phyloP scores from a whole-genome alignment of 2,113 vertebrate genomes.

The Brachyhypopomus occidentalis region DNA sequence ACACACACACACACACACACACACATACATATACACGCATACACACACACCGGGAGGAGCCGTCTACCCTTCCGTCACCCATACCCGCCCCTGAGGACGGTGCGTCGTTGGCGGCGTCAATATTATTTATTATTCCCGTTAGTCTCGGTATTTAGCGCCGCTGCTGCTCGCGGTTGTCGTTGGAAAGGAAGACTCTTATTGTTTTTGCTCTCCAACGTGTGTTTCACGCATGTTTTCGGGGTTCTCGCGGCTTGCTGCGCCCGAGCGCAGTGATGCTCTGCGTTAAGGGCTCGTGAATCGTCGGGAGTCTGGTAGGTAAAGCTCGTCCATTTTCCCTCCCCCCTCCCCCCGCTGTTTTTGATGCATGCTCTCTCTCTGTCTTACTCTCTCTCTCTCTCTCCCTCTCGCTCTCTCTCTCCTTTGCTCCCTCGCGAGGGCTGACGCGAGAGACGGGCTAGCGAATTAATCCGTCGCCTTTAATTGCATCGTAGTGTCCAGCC shows the following conservation, averaged over 20 bases:
- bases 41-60: slow-evolving; percentile 60
- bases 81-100: slow-evolving; percentile 59
- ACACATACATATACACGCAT: slow-evolving; percentile 50
- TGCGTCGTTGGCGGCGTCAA: slow-evolving; percentile 61
- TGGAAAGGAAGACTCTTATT: not conserved
- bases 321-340: slow-evolving; percentile 55
- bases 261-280: slow-evolving; percentile 49
- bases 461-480: slow-evolving; percentile 64
- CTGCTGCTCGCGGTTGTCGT: slow-evolving; percentile 19
- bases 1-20: slow-evolving; percentile 51
- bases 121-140: slow-evolving; percentile 61
- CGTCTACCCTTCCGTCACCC: slow-evolving; percentile 60
- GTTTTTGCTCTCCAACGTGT: not conserved
- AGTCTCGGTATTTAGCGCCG: slow-evolving; percentile 57
- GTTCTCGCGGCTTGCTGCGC: slow-evolving; percentile 34
- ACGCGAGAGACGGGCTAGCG: slow-evolving; percentile 21
- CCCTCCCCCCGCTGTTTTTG: not conserved
- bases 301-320: slow-evolving; percentile 62
- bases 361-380: slow-evolving; percentile 19
- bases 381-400: slow-evolving; percentile 41
- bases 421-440: slow-evolving; percentile 39
- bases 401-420: slow-evolving; percentile 55
- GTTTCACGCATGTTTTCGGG: slow-evolving; percentile 27
- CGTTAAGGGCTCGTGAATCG: slow-evolving; percentile 53
- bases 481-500: slow-evolving; percentile 56